Base-by-base conservation (phyloP, 1,140 invertebrate genomes). In the Drosophila guanche region DNA sequence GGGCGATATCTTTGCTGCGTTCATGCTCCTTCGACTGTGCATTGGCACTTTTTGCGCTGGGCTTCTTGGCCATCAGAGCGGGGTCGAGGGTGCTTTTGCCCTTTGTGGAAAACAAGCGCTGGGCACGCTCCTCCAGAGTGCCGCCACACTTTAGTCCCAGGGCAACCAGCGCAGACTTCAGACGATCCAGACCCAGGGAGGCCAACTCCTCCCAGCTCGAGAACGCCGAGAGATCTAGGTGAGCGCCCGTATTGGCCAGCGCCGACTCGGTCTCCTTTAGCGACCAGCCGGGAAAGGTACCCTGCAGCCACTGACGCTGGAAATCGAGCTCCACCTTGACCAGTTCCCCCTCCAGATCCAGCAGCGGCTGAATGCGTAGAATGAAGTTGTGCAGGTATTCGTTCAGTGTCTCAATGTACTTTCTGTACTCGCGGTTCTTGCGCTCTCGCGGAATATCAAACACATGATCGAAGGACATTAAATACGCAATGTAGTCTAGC, bases 131-230 rank as follows among this genome's bases (percentile, higher is more conserved):
- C 93, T 99, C 98, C 16, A 99, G 92, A 16, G 98, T 99, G 3
- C 98, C 99, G 60, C 99, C 99, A 93, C 99, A 99, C 92, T 99
- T 99, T 0, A 99, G 93, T 1, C 97, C 97, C n/a, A 99, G 92
- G 4, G 98, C 99, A 95, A 99, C 96, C 1, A 99, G 92, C 7
- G 98, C 99, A 12, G 97, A 98, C 91, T 99, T 99, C 2, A 99
- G 93, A 90, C 99, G 95, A 93, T 99, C 99, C 69, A 99, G 92
- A 42, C 99, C 99, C 5, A 99, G 92, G 5, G 98, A 99, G 2
- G 98, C 98, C 61, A 99, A 92, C 92, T 99, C 99, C 92, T 99
- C 98, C 95, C 96, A 97, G n/a, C 97, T 98, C 0, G 96, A 97
- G 92, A 99, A 99, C 0, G 97, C 97, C 7, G 97, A 98, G 1